A percentile compares a stretch with the other conserved stretches of the same genome.
These are phyloP conservation scores for Gila robusta DNA, from an alignment of 2,797 vertebrate genomes.

Conservation along the genomic window DNA sequence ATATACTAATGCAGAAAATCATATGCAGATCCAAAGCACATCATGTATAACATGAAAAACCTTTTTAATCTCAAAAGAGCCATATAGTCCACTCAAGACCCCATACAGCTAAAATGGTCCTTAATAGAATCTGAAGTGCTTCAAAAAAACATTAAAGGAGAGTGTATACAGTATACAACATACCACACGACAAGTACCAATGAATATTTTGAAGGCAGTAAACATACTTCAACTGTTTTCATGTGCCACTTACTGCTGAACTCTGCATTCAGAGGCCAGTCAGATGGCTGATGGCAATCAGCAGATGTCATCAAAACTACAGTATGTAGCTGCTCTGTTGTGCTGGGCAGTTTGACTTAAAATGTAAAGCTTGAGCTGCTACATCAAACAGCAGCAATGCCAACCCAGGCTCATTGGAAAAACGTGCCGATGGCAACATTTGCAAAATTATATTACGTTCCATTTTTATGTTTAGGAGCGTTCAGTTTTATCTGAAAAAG, in stretches of 20 bases:
- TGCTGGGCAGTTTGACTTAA: neutral
- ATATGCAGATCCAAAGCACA: neutral
- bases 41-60: neutral
- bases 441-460: neutral
- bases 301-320: neutral
- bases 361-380: neutral
- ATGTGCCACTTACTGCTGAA: neutral
- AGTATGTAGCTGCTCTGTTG: neutral
- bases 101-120: neutral
- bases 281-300: neutral
- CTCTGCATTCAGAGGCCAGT: constrained; percentile 2
- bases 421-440: neutral
- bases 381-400: neutral
- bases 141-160: neutral
- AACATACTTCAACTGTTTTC: neutral
- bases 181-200: neutral
- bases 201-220: neutral
- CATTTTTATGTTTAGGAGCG: neutral
- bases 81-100: neutral
- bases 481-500: neutral
- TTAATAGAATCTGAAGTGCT: neutral
- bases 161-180: neutral
- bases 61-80: neutral
- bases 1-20: neutral
- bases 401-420: neutral